phyloP scores from a whole-genome alignment of 2,888 invertebrate species.

The Cecidostiba fungosa region DNA sequence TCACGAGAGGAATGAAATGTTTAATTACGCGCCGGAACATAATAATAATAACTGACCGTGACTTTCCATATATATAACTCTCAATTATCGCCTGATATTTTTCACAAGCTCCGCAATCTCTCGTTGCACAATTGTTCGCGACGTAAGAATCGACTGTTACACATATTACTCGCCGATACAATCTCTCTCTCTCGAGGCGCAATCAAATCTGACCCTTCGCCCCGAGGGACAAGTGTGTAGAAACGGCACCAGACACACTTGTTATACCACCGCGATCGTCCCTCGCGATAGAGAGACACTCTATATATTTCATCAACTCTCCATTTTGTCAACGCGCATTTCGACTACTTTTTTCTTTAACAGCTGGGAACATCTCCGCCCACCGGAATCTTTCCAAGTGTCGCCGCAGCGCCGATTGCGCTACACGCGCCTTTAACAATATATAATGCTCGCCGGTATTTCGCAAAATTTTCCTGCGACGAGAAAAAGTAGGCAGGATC shows the following conservation, averaged over 20 bases:
- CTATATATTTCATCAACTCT: neutral
- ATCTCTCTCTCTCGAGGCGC: neutral
- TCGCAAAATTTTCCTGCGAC: neutral
- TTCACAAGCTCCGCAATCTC: neutral
- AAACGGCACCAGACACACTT: no score
- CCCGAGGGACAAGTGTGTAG: neutral
- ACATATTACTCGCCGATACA: neutral
- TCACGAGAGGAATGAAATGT: no score
- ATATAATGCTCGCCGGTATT: neutral
- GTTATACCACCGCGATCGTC: neutral
- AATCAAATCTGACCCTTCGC: constrained; percentile 4
- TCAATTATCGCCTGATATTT: neutral
- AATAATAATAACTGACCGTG: constrained; percentile 19
- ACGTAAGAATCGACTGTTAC: neutral
- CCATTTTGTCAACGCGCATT: neutral
- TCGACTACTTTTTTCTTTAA: neutral
- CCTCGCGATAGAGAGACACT: neutral
- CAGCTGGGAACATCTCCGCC: neutral
- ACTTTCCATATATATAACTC: neutral
- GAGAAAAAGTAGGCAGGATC: neutral
- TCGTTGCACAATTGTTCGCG: neutral
- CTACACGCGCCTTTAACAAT: neutral
- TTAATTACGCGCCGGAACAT: no score
- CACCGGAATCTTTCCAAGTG: neutral
- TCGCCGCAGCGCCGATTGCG: neutral